Evolutionary conservation across 2,113 vertebrate genomes (phyloP).

Genomic region (Nycticorax nycticorax): DNA sequence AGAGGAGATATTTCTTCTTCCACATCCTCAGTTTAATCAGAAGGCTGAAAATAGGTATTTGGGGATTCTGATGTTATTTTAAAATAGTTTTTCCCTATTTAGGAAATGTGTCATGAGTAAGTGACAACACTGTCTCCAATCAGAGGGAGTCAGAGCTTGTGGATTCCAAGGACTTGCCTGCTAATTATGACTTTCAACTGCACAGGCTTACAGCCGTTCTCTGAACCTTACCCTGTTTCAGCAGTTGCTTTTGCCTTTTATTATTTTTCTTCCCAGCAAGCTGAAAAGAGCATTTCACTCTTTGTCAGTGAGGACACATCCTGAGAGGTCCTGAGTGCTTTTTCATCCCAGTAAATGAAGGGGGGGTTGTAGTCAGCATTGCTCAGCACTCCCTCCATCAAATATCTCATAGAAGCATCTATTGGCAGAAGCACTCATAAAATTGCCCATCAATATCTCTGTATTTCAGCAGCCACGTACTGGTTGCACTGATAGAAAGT

Average conservation of each 20-base stretch:
- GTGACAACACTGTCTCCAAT: conserved; percentile 7
- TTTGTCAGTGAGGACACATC: neutral
- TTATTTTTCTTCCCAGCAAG: neutral
- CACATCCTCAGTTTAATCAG: neutral
- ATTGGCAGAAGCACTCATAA: neutral
- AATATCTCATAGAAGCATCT: neutral
- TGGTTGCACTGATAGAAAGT: neutral
- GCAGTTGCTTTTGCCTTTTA: neutral
- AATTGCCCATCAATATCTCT: conserved; percentile 26
- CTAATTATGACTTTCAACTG: neutral
- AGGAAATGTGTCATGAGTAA: conserved; percentile 39
- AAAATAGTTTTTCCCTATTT: conserved; percentile 16
- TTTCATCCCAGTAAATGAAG: neutral
- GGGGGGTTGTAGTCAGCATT: neutral
- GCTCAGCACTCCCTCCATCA: neutral
- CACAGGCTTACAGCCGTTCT: neutral
- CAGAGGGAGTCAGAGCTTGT: neutral
- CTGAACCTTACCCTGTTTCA: neutral
- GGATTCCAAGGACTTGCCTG: conserved; percentile 7
- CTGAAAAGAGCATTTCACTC: neutral
- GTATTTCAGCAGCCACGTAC: conserved; percentile 6
- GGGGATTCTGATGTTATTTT: conserved; percentile 29
- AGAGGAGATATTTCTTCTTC: neutral
- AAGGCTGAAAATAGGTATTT: conserved; percentile 29
- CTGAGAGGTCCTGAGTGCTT: neutral